These are phyloP conservation scores for Coboldia fuscipes DNA, from an alignment of 1,140 invertebrate genomes.

Conservation along the genomic window DNA sequence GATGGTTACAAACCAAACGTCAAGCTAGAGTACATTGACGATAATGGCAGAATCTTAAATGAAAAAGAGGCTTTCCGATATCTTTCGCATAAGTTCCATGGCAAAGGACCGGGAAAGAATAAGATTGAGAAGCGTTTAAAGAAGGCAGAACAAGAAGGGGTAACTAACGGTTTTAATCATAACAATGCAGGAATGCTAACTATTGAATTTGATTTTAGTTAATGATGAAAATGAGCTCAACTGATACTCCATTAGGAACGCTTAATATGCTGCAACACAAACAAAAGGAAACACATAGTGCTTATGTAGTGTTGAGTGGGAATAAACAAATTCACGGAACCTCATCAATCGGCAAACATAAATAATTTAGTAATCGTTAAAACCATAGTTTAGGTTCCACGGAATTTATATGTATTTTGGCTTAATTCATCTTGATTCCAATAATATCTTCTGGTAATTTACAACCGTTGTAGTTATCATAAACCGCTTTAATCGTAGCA, in stretches of 20 bases:
- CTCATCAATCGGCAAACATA: slow-evolving; percentile 18
- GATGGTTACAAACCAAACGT: slow-evolving; percentile 83
- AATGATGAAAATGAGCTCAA: slow-evolving; percentile 97
- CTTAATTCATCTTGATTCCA: too few relatives aligned
- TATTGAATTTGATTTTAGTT: slow-evolving; percentile 28
- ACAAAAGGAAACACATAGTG: slow-evolving; percentile 87
- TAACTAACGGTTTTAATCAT: slow-evolving; percentile 18
- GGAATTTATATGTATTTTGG: too few relatives aligned
- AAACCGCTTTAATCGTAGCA: too few relatives aligned
- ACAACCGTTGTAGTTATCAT: too few relatives aligned
- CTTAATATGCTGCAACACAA: slow-evolving; percentile 86
- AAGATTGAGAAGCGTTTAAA: slow-evolving; percentile 94
- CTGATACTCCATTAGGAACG: slow-evolving; percentile 90
- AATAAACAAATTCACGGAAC: slow-evolving; percentile 31
- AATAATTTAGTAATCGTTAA: slow-evolving; percentile 10
- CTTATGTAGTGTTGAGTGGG: slow-evolving; percentile 87
- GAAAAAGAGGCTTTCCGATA: slow-evolving; percentile 94
- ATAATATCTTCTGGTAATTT: too few relatives aligned
- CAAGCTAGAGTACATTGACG: slow-evolving; percentile 95
- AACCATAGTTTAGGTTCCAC: too few relatives aligned
- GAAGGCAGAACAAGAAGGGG: slow-evolving; percentile 82
- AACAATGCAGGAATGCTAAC: neutral
- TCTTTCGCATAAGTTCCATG: slow-evolving; percentile 95
- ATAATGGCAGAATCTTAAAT: slow-evolving; percentile 68
- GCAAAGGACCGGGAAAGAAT: slow-evolving; percentile 97